A percentile compares a stretch with the other conserved stretches of the same genome.
These are phyloP conservation scores for Rhopalosiphum nymphaeae DNA, from an alignment of 2,888 invertebrate genomes.

Conservation along the genomic window DNA sequence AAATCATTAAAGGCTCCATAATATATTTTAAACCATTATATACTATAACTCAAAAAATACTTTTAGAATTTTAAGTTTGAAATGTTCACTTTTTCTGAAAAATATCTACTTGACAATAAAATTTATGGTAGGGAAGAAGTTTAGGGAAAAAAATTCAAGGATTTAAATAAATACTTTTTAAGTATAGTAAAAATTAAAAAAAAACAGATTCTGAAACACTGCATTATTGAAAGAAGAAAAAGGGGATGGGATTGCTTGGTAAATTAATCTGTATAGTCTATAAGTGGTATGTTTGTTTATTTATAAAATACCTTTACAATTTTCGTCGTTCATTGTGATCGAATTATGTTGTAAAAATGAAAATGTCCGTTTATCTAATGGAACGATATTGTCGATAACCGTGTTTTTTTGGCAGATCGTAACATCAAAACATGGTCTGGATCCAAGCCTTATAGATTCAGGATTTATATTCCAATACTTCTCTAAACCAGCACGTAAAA, in stretches of 20 bases:
- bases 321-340: not conserved
- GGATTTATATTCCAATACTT: conserved; percentile 29
- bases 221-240: not conserved
- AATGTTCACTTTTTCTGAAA: not conserved
- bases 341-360: not conserved
- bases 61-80: not conserved
- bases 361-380: not conserved
- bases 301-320: conserved; percentile 14
- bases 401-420: not conserved
- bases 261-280: not conserved
- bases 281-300: not conserved
- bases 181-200: not conserved
- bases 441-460: conserved; percentile 19
- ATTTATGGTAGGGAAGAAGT: not conserved
- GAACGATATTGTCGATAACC: not conserved
- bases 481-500: not conserved
- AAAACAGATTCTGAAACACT: not conserved
- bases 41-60: not conserved
- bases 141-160: no score
- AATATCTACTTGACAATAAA: not conserved
- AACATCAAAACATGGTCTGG: conserved; percentile 26
- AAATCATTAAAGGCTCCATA: no score
- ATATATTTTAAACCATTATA: not conserved
- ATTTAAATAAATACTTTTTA: not conserved
- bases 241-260: not conserved